Conservation (phyloP, 2,797 vertebrate genomes). For the Acanthopagrus latus region DNA sequence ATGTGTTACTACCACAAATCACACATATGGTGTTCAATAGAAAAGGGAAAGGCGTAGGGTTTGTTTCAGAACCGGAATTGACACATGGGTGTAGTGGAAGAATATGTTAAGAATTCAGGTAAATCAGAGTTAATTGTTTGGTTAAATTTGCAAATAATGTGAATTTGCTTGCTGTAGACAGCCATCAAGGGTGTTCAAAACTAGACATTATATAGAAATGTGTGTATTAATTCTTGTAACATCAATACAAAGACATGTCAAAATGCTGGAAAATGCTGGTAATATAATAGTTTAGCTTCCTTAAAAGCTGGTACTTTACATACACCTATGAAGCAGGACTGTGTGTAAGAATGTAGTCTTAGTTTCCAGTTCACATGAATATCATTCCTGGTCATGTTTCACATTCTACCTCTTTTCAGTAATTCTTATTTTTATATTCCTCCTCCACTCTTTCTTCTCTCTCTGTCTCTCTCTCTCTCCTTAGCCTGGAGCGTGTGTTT, state of each 20-base stretch:
- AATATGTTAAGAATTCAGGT: not conserved
- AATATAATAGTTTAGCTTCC: no score
- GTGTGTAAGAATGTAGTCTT: conserved; percentile 24
- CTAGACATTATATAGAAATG: not conserved
- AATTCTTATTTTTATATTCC: conserved; percentile 31
- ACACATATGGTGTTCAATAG: not conserved
- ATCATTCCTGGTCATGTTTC: conserved; percentile 5
- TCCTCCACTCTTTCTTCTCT: conserved; percentile 8
- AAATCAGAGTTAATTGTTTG: not conserved
- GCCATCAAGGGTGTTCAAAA: not conserved
- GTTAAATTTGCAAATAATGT: not conserved
- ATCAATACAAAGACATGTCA: not conserved
- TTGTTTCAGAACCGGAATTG: not conserved
- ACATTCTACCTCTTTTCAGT: conserved; percentile 19
- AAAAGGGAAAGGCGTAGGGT: not conserved
- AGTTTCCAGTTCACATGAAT: conserved; percentile 19
- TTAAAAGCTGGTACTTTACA: no score
- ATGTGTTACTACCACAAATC: not conserved
- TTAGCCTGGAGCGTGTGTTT: conserved; percentile 46
- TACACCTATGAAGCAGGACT: not conserved
- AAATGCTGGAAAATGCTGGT: not conserved
- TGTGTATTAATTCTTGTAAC: no score
- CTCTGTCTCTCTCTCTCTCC: not conserved
- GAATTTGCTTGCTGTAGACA: not conserved
- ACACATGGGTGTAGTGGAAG: not conserved